These are phyloP conservation scores for Nephila pilipes DNA, from an alignment of 1,140 invertebrate genomes.

Conservation along the genomic window DNA sequence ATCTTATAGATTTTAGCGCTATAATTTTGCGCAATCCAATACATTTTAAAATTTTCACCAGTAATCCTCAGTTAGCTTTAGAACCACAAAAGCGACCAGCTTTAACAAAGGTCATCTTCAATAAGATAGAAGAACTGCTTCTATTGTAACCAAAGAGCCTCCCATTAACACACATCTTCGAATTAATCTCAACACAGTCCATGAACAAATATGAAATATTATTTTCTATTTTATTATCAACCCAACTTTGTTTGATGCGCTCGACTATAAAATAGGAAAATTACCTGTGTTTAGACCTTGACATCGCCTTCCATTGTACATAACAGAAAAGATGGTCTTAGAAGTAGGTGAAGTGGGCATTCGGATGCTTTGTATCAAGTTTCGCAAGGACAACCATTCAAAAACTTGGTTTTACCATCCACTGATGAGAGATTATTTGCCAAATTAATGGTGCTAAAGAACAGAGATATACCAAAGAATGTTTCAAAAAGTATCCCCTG, in stretches of 20 bases:
- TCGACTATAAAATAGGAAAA: slow-evolving; percentile 37
- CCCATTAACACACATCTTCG: slow-evolving; percentile 2
- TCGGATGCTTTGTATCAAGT: slow-evolving; percentile 45
- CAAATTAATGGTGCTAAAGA: slow-evolving; percentile 48
- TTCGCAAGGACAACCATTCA: slow-evolving; percentile 62
- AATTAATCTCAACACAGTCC: slow-evolving; percentile 18
- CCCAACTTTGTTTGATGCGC: slow-evolving; percentile 66
- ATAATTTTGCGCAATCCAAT: too few species aligned
- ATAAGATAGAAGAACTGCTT: neutral
- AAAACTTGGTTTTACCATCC: slow-evolving; percentile 18
- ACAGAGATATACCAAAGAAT: neutral
- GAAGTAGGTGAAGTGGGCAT: slow-evolving; percentile 56
- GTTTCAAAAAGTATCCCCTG: neutral
- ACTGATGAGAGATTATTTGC: slow-evolving; percentile 30
- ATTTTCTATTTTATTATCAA: slow-evolving; percentile 32
- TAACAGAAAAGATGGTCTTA: slow-evolving; percentile 48
- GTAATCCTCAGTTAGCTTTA: too few species aligned
- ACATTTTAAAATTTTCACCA: too few species aligned
- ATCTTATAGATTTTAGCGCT: too few species aligned
- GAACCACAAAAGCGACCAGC: too few species aligned
- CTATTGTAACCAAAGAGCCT: neutral
- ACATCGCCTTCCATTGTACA: slow-evolving; percentile 71
- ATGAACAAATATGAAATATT: slow-evolving; percentile 50
- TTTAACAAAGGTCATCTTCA: too few species aligned
- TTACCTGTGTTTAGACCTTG: slow-evolving; percentile 43